These are phyloP conservation scores for Echinops telfairi DNA, from an alignment of 2,113 vertebrate genomes.

Conservation along the genomic window DNA sequence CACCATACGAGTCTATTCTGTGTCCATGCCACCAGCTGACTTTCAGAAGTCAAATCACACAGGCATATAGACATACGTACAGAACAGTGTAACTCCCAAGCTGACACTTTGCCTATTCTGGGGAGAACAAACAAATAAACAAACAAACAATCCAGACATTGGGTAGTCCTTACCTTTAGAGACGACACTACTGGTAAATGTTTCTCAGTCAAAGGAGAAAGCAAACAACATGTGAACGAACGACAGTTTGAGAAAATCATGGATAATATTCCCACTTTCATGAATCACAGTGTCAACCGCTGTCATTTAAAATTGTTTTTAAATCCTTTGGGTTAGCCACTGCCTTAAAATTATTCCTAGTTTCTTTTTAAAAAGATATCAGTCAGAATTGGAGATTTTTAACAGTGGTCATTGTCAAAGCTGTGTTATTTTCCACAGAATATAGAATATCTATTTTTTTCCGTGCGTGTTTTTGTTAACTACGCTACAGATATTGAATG, in stretches of 20 bases:
- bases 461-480: slow-evolving; percentile 91
- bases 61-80: background rate
- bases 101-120: slow-evolving; percentile 9
- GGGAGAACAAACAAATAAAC: background rate
- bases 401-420: slow-evolving; percentile 87
- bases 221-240: slow-evolving; percentile 73
- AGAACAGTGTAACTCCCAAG: slow-evolving; percentile 4
- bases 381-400: slow-evolving; percentile 88
- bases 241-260: slow-evolving; percentile 78
- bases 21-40: background rate
- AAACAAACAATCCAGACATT: slow-evolving; percentile 23
- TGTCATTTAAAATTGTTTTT: slow-evolving; percentile 86
- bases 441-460: slow-evolving; percentile 90
- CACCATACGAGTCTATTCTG: background rate
- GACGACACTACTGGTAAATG: slow-evolving; percentile 69
- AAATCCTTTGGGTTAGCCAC: slow-evolving; percentile 88
- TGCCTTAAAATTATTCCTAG: slow-evolving; percentile 90
- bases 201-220: slow-evolving; percentile 66
- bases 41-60: slow-evolving; percentile 34
- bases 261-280: slow-evolving; percentile 74
- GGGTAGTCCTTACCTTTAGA: slow-evolving; percentile 54
- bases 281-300: slow-evolving; percentile 83
- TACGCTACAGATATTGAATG: slow-evolving; percentile 91
- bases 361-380: slow-evolving; percentile 85
- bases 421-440: slow-evolving; percentile 88